Percentiles rank a stretch among this genome's conserved stretches.
These are phyloP conservation scores for Halocaridina rubra DNA, from an alignment of 2,888 invertebrate species.

Conservation along the genomic window DNA sequence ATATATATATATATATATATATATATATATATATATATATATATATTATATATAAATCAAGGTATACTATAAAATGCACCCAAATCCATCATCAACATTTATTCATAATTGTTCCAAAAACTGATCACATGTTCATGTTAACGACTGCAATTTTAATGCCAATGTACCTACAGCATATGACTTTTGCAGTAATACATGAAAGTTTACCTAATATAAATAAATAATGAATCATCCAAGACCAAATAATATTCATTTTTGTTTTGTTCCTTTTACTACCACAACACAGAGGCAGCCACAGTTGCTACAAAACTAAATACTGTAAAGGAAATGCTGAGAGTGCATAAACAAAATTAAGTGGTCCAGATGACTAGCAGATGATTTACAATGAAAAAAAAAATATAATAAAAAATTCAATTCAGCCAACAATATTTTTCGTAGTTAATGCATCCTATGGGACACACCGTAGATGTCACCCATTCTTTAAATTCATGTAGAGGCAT, in stretches of 20 bases:
- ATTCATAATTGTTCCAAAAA: conserved; percentile 57
- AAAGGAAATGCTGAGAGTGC: conserved; percentile 5
- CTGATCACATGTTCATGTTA: conserved; percentile 29
- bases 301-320: conserved; percentile 34
- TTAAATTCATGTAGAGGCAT: too few relatives aligned
- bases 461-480: too few relatives aligned
- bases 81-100: conserved; percentile 50
- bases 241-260: conserved; percentile 7
- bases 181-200: conserved; percentile 29
- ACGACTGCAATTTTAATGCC: not conserved
- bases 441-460: too few relatives aligned
- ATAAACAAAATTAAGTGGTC: conserved; percentile 7
- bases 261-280: conserved; percentile 38
- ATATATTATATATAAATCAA: not conserved
- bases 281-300: conserved; percentile 51
- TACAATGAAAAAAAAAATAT: too few relatives aligned
- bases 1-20: not conserved
- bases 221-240: conserved; percentile 23
- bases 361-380: not conserved
- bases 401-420: too few relatives aligned
- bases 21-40: not conserved
- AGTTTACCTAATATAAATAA: conserved; percentile 25
- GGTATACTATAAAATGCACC: not conserved
- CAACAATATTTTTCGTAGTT: too few relatives aligned
- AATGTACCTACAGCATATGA: not conserved